phyloP scores from a whole-genome alignment of 2,797 vertebrate genomes.

The Falco biarmicus region DNA sequence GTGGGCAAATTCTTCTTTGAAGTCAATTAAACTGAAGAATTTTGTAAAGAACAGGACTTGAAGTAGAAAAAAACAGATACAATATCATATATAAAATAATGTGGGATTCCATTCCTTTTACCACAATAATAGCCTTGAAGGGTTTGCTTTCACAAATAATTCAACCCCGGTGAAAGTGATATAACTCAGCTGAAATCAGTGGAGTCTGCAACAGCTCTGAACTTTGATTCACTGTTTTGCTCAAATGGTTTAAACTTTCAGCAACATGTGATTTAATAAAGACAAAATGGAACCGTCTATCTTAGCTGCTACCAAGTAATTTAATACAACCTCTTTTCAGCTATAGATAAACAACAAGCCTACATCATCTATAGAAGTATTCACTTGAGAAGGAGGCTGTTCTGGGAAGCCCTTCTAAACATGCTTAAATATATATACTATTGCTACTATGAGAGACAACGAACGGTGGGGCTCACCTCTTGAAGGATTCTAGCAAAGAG shows the following conservation, averaged over 20 bases:
- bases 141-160: conserved; percentile 46
- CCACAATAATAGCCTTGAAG: conserved; percentile 18
- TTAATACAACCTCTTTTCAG: conserved; percentile 4
- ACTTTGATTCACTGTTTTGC: conserved; percentile 30
- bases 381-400: neutral
- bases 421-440: neutral
- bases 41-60: neutral
- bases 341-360: neutral
- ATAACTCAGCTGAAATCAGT: conserved; percentile 45
- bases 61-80: neutral
- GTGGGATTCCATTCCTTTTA: conserved; percentile 41
- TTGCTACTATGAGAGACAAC: neutral
- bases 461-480: rapidly evolving
- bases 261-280: neutral
- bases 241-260: neutral
- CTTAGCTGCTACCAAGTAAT: conserved; percentile 38
- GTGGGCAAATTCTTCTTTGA: conserved; percentile 30
- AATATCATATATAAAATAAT: neutral
- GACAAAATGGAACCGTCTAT: neutral
- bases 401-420: neutral
- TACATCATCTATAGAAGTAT: neutral
- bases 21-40: conserved; percentile 18
- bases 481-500: neutral
- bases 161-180: conserved; percentile 19
- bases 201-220: neutral